Conservation (phyloP, 2,888 invertebrate species). For the Caenorhabditis sinica region DNA sequence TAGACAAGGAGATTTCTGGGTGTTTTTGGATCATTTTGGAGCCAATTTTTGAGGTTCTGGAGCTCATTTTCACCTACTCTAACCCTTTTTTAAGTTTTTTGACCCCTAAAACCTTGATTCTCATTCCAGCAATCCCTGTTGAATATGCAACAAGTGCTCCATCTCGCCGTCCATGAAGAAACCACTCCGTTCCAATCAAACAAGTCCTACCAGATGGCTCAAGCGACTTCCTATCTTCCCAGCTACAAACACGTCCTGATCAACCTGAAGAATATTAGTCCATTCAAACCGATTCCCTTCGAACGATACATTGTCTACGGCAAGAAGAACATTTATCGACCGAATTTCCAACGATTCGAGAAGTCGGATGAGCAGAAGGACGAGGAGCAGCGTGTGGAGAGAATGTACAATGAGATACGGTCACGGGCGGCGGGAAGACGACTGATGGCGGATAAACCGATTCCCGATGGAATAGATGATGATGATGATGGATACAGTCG, state of each 20-base stretch:
- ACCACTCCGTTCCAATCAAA: conserved; percentile 31
- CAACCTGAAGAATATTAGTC: conserved; percentile 86
- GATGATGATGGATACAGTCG: conserved; percentile 26
- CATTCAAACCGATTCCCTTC: conserved; percentile 83
- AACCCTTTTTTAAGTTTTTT: no score
- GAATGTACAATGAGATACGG: conserved; percentile 34
- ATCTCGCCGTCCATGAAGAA: conserved; percentile 45
- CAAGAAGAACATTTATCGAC: conserved; percentile 70
- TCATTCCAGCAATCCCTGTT: no score
- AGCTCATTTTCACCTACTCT: no score
- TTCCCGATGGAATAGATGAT: conserved; percentile 32
- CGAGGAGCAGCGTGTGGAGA: conserved; percentile 23
- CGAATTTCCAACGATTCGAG: conserved; percentile 60
- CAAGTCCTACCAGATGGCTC: conserved; percentile 86
- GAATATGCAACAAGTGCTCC: neutral
- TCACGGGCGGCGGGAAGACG: neutral
- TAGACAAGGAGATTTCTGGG: no score
- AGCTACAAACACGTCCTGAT: conserved; percentile 89
- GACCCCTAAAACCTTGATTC: no score
- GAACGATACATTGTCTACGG: conserved; percentile 80
- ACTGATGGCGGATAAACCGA: conserved; percentile 15
- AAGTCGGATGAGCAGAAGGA: conserved; percentile 40
- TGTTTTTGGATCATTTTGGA: no score
- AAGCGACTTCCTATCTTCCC: conserved; percentile 89
- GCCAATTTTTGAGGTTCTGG: no score